A percentile compares a stretch with the other conserved stretches of the same genome.
phyloP scores from a whole-genome alignment of 2,113 vertebrate genomes.

The Onychorhynchus coronatus region DNA sequence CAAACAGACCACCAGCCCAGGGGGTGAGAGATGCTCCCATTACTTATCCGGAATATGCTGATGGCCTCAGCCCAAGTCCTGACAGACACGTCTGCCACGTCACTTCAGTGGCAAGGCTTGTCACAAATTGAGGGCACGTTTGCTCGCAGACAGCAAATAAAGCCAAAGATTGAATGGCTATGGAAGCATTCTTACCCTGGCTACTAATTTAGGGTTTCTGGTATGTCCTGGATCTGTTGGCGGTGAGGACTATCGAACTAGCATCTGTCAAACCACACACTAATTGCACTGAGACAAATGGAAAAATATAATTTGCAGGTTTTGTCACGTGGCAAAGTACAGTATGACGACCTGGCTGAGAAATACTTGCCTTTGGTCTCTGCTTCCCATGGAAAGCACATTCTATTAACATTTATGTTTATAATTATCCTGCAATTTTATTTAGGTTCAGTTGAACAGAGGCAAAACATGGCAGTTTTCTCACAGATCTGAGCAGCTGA shows the following conservation, averaged over 20 bases:
- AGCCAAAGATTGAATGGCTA: not conserved
- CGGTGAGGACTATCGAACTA: not conserved
- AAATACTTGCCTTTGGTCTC: constrained; percentile 30
- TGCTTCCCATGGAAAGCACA: constrained; percentile 57
- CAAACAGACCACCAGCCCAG: constrained; percentile 40
- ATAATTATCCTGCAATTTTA: constrained; percentile 87
- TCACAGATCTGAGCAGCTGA: constrained; percentile 94
- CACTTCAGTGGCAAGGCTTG: constrained; percentile 37
- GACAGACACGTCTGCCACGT: constrained; percentile 59
- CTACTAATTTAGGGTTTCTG: constrained; percentile 27
- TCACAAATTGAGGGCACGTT: constrained; percentile 54
- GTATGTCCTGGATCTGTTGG: not conserved
- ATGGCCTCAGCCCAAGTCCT: constrained; percentile 44
- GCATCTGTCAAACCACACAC: constrained; percentile 28
- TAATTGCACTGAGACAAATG: constrained; percentile 28
- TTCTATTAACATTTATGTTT: constrained; percentile 92
- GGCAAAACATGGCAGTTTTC: constrained; percentile 87
- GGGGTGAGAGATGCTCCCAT: constrained; percentile 37
- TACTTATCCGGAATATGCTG: constrained; percentile 37
- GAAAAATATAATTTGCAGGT: constrained; percentile 67
- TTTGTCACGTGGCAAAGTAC: constrained; percentile 36
- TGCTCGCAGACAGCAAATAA: constrained; percentile 23
- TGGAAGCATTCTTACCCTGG: not conserved
- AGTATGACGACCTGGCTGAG: constrained; percentile 2
- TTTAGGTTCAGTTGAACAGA: constrained; percentile 77